These are phyloP conservation scores for Microcebus tavaratra DNA, from an alignment of 2,113 vertebrate species.

Conservation along the genomic window DNA sequence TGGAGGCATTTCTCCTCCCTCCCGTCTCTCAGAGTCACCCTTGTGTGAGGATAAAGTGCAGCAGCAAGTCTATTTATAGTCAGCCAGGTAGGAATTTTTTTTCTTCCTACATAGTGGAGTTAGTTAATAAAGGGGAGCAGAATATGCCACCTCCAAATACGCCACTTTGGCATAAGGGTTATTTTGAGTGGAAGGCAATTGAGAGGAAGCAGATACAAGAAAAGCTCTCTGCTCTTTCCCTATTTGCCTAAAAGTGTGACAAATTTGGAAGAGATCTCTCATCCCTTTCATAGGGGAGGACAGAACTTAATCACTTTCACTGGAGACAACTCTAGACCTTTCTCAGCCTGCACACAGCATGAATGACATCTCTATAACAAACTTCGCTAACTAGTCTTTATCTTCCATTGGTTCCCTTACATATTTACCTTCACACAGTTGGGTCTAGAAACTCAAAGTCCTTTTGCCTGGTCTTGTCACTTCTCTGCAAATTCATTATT, in stretches of 20 bases:
- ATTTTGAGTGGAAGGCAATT: neutral
- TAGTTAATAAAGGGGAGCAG: neutral
- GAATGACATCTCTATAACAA: neutral
- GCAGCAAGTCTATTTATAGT: neutral
- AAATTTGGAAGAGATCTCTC: neutral
- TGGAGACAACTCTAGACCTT: neutral
- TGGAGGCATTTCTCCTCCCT: neutral
- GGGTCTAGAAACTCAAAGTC: neutral
- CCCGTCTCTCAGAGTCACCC: neutral
- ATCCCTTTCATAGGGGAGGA: neutral
- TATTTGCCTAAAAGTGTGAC: neutral
- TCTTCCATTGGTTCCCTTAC: neutral
- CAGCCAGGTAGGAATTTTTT: neutral
- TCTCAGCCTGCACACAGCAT: neutral
- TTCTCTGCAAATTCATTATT: neutral
- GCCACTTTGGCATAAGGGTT: neutral
- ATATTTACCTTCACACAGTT: neutral
- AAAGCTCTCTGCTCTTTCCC: neutral
- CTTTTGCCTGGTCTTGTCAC: neutral
- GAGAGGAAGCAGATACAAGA: neutral
- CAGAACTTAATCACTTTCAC: neutral
- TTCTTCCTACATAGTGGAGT: neutral
- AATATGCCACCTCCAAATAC: neutral
- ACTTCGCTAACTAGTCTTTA: neutral
- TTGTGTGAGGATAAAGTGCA: fast-evolving